Percentiles rank a stretch among this genome's conserved stretches.
Evolutionary conservation across 2,888 invertebrate species (phyloP).

Genomic region (Celastrina argiolus): DNA sequence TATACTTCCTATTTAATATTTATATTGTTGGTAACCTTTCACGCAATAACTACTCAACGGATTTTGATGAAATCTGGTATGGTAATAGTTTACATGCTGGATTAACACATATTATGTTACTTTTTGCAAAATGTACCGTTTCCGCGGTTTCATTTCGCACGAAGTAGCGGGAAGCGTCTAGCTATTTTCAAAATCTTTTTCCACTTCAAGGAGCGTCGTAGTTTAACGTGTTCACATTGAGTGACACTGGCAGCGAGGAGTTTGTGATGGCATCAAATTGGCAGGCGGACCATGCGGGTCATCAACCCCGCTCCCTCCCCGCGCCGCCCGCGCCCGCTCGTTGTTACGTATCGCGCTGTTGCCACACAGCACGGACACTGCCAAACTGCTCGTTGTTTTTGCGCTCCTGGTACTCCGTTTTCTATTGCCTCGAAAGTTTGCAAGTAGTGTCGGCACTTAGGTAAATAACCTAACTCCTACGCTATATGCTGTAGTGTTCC

Average conservation of each 20-base stretch:
- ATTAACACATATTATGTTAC: no score
- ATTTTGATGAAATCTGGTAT: no score
- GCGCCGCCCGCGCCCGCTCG: conserved; percentile 42
- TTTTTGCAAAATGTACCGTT: no score
- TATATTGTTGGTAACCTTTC: no score
- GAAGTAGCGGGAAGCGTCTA: no score
- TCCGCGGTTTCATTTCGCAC: no score
- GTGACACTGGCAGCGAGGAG: conserved; percentile 58
- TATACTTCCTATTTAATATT: no score
- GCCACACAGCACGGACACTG: conserved; percentile 59
- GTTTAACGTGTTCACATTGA: conserved; percentile 23
- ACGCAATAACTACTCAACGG: no score
- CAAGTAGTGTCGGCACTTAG: no score
- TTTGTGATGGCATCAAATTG: conserved; percentile 73
- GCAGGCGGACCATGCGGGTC: conserved; percentile 70
- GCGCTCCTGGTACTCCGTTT: conserved; percentile 43
- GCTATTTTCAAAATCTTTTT: neutral
- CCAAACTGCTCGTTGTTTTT: conserved; percentile 59
- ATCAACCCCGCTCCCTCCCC: conserved; percentile 52
- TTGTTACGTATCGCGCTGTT: conserved; percentile 60
- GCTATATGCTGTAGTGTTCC: no score
- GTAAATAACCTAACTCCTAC: no score
- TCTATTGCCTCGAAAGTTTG: conserved; percentile 6
- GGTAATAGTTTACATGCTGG: no score
- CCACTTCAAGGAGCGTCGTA: neutral